Percentiles rank a stretch among this genome's conserved stretches.
phyloP scores from a whole-genome alignment of 1,140 invertebrate genomes.

The Streblospio benedicti region DNA sequence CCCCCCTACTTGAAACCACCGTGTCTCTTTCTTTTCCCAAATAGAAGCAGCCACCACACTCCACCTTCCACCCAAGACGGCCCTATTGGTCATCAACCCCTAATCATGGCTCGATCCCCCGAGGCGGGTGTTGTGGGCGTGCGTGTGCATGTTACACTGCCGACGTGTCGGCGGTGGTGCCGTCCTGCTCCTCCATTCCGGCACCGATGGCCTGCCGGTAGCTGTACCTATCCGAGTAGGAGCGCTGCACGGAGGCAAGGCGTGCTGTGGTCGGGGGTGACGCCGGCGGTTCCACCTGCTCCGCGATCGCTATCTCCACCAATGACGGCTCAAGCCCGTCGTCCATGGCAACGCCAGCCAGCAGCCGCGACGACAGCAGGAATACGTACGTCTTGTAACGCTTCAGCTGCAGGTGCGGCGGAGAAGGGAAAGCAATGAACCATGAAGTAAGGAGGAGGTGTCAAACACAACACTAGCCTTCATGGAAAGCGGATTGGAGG shows the following conservation, averaged over 20 bases:
- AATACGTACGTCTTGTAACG: constrained; percentile 78
- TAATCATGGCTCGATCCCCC: too few relatives aligned
- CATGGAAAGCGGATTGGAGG: too few relatives aligned
- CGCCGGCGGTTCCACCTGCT: constrained; percentile 58
- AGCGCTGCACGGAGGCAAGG: constrained; percentile 45
- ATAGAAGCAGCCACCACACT: too few relatives aligned
- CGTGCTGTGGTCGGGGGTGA: constrained; percentile 40
- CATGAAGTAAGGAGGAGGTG: constrained; percentile 1
- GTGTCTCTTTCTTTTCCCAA: too few relatives aligned
- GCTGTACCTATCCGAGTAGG: constrained; percentile 70
- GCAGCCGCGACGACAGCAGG: constrained; percentile 60
- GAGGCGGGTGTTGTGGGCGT: too few relatives aligned
- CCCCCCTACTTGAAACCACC: too few relatives aligned
- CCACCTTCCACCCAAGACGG: too few relatives aligned
- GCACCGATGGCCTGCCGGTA: constrained; percentile 54
- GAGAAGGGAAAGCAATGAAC: constrained; percentile 20
- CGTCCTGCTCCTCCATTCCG: too few relatives aligned
- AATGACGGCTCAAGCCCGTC: constrained; percentile 57
- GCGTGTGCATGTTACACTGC: too few relatives aligned
- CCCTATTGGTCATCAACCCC: too few relatives aligned
- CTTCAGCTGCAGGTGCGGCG: too few relatives aligned
- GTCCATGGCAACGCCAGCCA: constrained; percentile 58
- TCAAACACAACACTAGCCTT: not conserved
- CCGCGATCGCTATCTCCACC: constrained; percentile 62
- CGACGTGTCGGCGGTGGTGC: too few relatives aligned